phyloP scores from a whole-genome alignment of 2,888 invertebrate genomes.

The Napeogenes sylphis region DNA sequence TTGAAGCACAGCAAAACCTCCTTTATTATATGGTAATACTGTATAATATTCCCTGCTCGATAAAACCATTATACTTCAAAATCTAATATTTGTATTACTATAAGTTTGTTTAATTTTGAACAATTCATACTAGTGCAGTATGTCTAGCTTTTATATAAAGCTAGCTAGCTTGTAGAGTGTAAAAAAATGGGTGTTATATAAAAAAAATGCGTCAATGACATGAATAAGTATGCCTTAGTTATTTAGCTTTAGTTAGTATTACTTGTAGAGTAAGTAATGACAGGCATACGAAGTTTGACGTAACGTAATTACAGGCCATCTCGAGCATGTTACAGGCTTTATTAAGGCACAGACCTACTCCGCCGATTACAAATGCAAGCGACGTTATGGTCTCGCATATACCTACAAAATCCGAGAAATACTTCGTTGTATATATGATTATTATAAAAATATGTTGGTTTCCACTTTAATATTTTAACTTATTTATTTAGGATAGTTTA shows the following conservation, averaged over 20 bases:
- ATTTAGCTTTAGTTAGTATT: background rate
- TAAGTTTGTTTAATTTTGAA: background rate
- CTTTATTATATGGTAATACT: background rate
- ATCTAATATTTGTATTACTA: too few species aligned
- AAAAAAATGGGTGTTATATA: background rate
- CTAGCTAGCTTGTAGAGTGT: too few species aligned
- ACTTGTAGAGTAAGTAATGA: background rate
- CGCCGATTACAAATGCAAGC: background rate
- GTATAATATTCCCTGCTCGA: background rate
- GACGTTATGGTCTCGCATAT: background rate
- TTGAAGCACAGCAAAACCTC: background rate
- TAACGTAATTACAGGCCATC: slow-evolving; percentile 3
- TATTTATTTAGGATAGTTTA: too few species aligned
- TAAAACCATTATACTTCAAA: background rate
- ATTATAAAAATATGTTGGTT: too few species aligned
- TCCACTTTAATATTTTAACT: too few species aligned
- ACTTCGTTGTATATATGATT: too few species aligned
- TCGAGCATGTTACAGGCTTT: background rate
- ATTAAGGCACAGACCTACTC: too few species aligned
- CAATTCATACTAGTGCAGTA: background rate
- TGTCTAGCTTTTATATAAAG: too few species aligned
- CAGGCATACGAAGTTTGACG: background rate
- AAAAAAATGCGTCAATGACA: background rate
- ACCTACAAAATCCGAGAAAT: too few species aligned
- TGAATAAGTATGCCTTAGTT: background rate